These are phyloP conservation scores for Abrostola tripartita DNA, from an alignment of 2,888 invertebrate species.

Conservation along the genomic window DNA sequence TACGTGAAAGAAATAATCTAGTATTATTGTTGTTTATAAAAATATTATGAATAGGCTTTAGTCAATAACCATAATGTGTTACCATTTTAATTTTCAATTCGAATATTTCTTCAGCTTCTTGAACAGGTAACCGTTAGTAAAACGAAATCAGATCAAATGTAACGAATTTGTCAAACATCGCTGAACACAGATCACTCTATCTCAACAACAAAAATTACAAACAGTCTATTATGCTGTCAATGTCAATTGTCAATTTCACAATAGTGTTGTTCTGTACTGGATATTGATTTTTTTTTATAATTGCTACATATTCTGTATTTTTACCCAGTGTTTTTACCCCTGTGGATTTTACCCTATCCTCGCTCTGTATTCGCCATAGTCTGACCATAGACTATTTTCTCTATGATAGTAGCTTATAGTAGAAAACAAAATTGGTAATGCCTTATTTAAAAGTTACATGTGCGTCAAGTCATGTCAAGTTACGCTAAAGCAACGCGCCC, in stretches of 20 bases:
- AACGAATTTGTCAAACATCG: background rate
- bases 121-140: background rate
- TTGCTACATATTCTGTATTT: too few species aligned
- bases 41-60: background rate
- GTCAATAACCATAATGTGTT: background rate
- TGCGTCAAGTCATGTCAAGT: too few species aligned
- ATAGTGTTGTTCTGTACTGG: too few species aligned
- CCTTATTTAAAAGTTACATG: too few species aligned
- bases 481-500: too few species aligned
- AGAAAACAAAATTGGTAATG: too few species aligned
- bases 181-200: background rate
- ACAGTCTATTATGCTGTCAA: background rate
- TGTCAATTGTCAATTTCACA: background rate
- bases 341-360: too few species aligned
- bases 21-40: background rate
- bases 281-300: too few species aligned
- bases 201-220: background rate
- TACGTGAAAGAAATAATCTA: slow-evolving; percentile 35
- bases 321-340: too few species aligned
- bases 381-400: too few species aligned
- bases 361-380: too few species aligned
- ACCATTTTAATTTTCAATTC: background rate
- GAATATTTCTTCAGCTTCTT: background rate
- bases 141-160: background rate
- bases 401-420: too few species aligned